A percentile compares a stretch with the other conserved stretches of the same genome.
phyloP scores from a whole-genome alignment of 2,888 invertebrate genomes.

The Morpho achilles region DNA sequence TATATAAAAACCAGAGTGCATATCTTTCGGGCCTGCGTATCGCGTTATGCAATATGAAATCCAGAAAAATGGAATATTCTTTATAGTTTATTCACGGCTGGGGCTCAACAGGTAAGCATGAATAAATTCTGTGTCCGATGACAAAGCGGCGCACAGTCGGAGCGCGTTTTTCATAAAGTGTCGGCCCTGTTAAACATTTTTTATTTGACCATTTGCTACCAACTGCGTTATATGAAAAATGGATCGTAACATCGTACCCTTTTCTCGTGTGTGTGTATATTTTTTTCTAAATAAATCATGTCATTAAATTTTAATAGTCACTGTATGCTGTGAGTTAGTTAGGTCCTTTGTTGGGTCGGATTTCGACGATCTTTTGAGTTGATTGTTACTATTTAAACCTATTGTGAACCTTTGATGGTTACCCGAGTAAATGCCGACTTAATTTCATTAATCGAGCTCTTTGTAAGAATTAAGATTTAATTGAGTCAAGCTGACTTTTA shows the following conservation, averaged over 20 bases:
- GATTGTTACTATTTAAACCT: conserved; percentile 75
- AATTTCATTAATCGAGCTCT: conserved; percentile 77
- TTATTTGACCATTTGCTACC: conserved; percentile 79
- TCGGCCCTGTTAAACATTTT: conserved; percentile 75
- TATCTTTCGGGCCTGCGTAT: conserved; percentile 43
- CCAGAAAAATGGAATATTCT: conserved; percentile 76
- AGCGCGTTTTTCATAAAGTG: conserved; percentile 76
- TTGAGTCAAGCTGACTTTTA: conserved; percentile 67
- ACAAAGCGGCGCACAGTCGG: conserved; percentile 69
- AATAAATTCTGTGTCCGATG: conserved; percentile 71
- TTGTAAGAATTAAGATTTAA: conserved; percentile 78
- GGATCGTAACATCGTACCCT: conserved; percentile 76
- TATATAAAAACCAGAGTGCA: background rate
- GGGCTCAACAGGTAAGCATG: conserved; percentile 72
- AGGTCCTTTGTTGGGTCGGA: conserved; percentile 68
- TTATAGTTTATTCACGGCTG: conserved; percentile 71
- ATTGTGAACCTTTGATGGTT: conserved; percentile 67
- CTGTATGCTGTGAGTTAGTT: conserved; percentile 69
- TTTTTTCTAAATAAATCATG: conserved; percentile 73
- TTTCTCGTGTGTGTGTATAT: conserved; percentile 63
- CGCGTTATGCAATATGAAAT: conserved; percentile 64
- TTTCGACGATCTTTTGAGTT: conserved; percentile 64
- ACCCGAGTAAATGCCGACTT: conserved; percentile 75
- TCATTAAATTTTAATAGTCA: conserved; percentile 80
- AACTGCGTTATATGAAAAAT: conserved; percentile 79